Base-by-base conservation (phyloP, 2,113 vertebrate species). In the Odocoileus virginianus region DNA sequence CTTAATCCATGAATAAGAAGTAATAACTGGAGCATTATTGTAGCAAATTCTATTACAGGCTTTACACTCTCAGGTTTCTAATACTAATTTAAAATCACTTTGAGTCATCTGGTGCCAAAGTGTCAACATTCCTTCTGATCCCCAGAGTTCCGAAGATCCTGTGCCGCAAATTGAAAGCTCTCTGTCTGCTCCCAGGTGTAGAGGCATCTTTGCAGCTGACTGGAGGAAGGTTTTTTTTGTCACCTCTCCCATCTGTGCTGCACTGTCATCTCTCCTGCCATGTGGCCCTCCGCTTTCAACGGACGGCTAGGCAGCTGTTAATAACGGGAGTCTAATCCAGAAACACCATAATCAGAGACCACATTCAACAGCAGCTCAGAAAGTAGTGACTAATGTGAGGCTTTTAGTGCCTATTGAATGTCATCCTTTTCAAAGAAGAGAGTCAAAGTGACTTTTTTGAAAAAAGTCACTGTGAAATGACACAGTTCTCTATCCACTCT, bases 331-430 rank as follows among this genome's bases (percentile, higher is more conserved):
- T 36, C 55, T n/a, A 52, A 52, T 86, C 30, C 92, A 83, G 87
- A 94, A 95, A 92, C 40, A 54, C 28, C 16, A 4, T 25, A 87
- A 93, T 87, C 78, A 64, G 89, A 95, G 87, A 61, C 4, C 4
- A 43, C n/a, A 78, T 89, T 85, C 47, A 84, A 88, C 40, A 81
- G 57, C 76, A 55, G 57, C 50, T 95, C 79, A 89, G 47, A 92
- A 45, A 89, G 15, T 2, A 92, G 23, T 43, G 91, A 91, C 74
- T 76, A 96, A 83, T 58, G 86, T 52, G n/a, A 78, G 15, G 54
- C 93, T 96, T 92, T 97, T 84, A 92, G 90, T 7, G 45, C 58
- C 87, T 57, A 94, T 3, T 60, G 28, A 93, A 94, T 81, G 33
- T 30, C 81, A 81, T 43, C n/a, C 50, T 96, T 89, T 91, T 83